phyloP scores from a whole-genome alignment of 2,113 vertebrate genomes.

The Solea solea region DNA sequence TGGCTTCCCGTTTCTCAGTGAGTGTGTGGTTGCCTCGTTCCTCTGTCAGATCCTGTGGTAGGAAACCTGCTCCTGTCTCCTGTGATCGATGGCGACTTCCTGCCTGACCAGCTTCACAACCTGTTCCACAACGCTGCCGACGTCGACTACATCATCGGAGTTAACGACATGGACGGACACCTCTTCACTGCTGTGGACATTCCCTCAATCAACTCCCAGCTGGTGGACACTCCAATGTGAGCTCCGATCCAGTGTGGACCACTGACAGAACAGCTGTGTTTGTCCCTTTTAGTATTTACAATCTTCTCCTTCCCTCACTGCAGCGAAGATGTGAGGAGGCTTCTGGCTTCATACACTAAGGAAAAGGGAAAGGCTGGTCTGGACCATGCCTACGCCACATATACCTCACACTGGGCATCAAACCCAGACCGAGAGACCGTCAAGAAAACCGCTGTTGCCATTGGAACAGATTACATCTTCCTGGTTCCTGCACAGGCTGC shows the following conservation, averaged over 20 bases:
- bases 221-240: constrained; percentile 78
- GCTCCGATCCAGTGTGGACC: constrained; percentile 31
- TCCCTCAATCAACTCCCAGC: constrained; percentile 80
- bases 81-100: constrained; percentile 91
- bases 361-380: constrained; percentile 77
- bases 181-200: constrained; percentile 84
- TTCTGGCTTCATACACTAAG: constrained; percentile 80
- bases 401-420: constrained; percentile 81
- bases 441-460: constrained; percentile 86
- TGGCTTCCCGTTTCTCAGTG: neutral
- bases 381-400: constrained; percentile 73
- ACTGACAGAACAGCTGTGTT: neutral
- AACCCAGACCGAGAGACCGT: constrained; percentile 72
- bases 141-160: constrained; percentile 87
- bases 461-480: constrained; percentile 90
- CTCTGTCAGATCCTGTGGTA: constrained; percentile 80
- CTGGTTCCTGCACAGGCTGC: constrained; percentile 85
- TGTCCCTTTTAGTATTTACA: neutral
- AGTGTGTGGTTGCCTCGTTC: neutral
- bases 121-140: constrained; percentile 87
- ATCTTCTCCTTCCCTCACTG: constrained; percentile 4
- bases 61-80: constrained; percentile 81
- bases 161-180: constrained; percentile 93
- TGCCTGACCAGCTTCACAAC: constrained; percentile 83
- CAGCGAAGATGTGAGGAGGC: constrained; percentile 80